Conservation (phyloP, 2,888 invertebrate species). For the Drosophila nigritarsus region DNA sequence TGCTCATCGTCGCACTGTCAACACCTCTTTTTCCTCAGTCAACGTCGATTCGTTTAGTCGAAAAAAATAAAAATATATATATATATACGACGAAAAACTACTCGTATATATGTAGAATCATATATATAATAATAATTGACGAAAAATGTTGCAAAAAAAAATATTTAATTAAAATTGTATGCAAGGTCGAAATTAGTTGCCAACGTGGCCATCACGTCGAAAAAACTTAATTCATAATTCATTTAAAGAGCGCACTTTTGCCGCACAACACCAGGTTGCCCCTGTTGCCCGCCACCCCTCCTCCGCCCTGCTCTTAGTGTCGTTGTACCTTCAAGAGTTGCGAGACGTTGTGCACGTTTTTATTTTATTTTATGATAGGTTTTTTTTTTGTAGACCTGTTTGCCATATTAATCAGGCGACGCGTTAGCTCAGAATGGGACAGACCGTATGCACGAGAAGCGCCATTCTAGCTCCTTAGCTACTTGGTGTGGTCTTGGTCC, state of each 20-base stretch:
- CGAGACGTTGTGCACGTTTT: conserved; percentile 56
- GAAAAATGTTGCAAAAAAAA: conserved; percentile 48
- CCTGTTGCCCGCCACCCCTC: not conserved
- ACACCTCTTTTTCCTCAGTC: conserved; percentile 58
- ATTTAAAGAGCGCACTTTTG: conserved; percentile 63
- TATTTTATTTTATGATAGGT: conserved; percentile 37
- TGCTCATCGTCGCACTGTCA: conserved; percentile 49
- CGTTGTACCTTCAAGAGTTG: conserved; percentile 62
- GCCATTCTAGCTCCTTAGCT: conserved; percentile 13
- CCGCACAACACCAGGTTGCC: conserved; percentile 10
- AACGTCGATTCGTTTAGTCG: conserved; percentile 9
- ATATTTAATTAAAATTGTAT: conserved; percentile 78
- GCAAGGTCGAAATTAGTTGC: conserved; percentile 79
- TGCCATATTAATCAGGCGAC: conserved; percentile 67
- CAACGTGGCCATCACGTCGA: conserved; percentile 75
- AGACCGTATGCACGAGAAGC: conserved; percentile 20
- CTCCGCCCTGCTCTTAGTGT: conserved; percentile 31
- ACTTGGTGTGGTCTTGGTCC: not conserved
- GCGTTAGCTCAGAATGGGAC: conserved; percentile 35
- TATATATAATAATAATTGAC: conserved; percentile 43
- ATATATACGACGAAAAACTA: conserved; percentile 1
- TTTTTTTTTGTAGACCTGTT: conserved; percentile 49
- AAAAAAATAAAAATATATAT: not conserved
- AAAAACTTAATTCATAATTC: conserved; percentile 79
- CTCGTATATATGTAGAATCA: not conserved